phyloP scores from a whole-genome alignment of 2,113 vertebrate genomes.

The Psittacula cyanocephala region DNA sequence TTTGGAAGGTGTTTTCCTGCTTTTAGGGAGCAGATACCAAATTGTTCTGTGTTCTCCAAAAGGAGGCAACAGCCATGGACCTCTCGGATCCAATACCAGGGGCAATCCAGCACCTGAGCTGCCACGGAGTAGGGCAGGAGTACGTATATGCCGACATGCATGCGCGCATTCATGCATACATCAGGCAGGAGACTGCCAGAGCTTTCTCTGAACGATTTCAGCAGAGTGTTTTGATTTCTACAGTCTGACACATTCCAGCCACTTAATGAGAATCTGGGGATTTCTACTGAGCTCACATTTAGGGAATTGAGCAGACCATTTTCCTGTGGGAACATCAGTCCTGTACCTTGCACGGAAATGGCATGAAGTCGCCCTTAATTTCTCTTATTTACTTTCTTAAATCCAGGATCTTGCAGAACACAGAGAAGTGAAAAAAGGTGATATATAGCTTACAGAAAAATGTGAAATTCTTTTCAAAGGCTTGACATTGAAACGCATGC shows the following conservation, averaged over 20 bases:
- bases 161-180: neutral
- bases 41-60: neutral
- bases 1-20: neutral
- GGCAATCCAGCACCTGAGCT: neutral
- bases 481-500: slow-evolving; percentile 21
- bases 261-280: slow-evolving; percentile 47
- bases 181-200: neutral
- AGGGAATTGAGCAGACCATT: neutral
- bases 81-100: neutral
- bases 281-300: slow-evolving; percentile 1
- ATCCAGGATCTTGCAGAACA: neutral
- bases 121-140: neutral
- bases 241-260: slow-evolving; percentile 44
- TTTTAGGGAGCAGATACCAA: neutral
- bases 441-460: slow-evolving; percentile 10
- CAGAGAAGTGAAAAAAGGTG: neutral
- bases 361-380: neutral
- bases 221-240: slow-evolving; percentile 34
- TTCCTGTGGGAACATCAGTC: slow-evolving; percentile 9
- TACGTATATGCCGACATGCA: neutral
- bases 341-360: neutral
- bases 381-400: slow-evolving; percentile 10
- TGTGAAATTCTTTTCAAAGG: neutral
- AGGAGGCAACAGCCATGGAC: neutral
- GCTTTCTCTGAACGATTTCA: neutral